Base-by-base conservation (phyloP, 2,797 vertebrate species). In the Malurus splendens region DNA sequence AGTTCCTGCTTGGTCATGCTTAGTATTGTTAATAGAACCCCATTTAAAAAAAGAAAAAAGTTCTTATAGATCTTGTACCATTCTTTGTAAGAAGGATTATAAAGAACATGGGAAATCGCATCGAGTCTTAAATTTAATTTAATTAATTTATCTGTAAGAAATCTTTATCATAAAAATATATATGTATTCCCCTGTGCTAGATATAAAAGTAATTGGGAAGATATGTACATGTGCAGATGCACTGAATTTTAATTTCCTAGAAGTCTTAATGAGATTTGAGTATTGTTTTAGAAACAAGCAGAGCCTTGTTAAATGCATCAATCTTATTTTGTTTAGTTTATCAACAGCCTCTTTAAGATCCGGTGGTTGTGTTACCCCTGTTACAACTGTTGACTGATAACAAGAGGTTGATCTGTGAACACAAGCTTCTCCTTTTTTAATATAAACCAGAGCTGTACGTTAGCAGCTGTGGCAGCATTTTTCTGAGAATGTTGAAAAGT, bases 81-180 rank as follows among this genome's bases (percentile, higher is more conserved):
- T 96, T 97, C 97, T 95, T 96, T 97, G 92, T 97, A 96, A 96
- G 95, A 96, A 97, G 93, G 96, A 94, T 94, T 96, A 95, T 96
- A 95, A 97, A 97, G 91, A 95, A 94, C 95, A 93, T 96, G 96
- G 95, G 94, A 96, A 96, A 97, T 97, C 67, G 90, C 97, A 97
- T 91, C 17, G 94, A 97, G 95, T 97, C 96, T 97, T 97, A 96
- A 97, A 96, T 93, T 96, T 97, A 98, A 97, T 97, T 98, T 98
- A 97, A 96, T 97, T 98, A 97, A 97, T 98, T 97, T 98, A 98
- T 98, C 97, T 97, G 96, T 97, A 97, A 97, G 96, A 98, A 97
- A 97, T 97, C 96, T 97, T 97, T 98, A 97, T 98, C 97, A 81
- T 97, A 97, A 97, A 96, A 95, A 94, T 97, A 97, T 98, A 97